Base-by-base conservation (phyloP, 2,797 vertebrate species). In the Hydrolagus colliei region DNA sequence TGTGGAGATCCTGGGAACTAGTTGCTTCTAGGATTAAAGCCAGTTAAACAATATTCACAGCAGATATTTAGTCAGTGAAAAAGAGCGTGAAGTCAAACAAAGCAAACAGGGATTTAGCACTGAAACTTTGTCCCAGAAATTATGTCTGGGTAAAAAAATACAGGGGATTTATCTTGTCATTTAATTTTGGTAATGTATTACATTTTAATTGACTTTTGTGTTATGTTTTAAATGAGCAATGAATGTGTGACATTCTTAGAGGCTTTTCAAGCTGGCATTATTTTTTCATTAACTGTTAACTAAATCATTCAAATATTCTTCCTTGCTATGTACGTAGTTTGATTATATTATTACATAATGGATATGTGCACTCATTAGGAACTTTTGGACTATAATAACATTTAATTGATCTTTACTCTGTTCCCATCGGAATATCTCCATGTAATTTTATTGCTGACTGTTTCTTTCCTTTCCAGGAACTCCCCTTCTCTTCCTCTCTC, bases 1-100 rank as follows among this genome's bases (percentile, higher is more conserved):
- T 82, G 63, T 82, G 13, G 78, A 82, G 78, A 67, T 67, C 62
- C 78, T 82, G 78, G 78, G 78, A 82, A 82, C 78, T 67, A 16
- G 14, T 16, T 27, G 65, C 63, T 82, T 14, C 13, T 82, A 63
- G 78, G 78, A 82, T 82, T 82, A 82, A 82, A 67, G 63, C 67
- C 78, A 18, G 27, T 16, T 82, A 67, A 82, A 82, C 78, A 82
- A 82, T 82, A 62, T 68, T 82, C 78, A 82, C 27, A 63, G 62
- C 78, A 41, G 27, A 82, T 22, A 82, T 67, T 32, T 65, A 82
- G 14, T 82, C 62, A 82, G 16, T 82, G 63, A 82, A 10, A 35
- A 62, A 82, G 27, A 16, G 22, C 67, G 78, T 82, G 78, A 52
- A 52, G 63, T 32, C 78, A 82, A 27, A 32, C 78, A 68, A 82